These are phyloP conservation scores for Pilophorus perplexus DNA, from an alignment of 2,888 invertebrate genomes.

Conservation along the genomic window DNA sequence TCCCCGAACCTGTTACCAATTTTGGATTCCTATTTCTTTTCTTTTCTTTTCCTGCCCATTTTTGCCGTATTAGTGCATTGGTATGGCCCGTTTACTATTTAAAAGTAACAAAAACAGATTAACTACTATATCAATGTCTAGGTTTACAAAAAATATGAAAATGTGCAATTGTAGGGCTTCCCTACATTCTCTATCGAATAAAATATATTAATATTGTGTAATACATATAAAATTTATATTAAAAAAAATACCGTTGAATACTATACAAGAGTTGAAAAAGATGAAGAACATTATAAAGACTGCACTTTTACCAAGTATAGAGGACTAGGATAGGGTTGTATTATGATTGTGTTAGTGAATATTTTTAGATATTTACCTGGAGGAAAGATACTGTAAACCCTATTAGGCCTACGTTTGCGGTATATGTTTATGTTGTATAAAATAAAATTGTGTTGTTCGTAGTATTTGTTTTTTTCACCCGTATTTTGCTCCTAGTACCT, in stretches of 20 bases:
- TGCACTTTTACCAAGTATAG: slow-evolving; percentile 35
- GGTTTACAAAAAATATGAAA: slow-evolving; percentile 3
- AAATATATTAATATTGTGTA: slow-evolving; percentile 10
- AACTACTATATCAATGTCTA: slow-evolving; percentile 24
- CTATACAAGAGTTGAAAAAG: slow-evolving; percentile 23
- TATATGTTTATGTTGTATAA: slow-evolving; percentile 32
- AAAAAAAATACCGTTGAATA: slow-evolving; percentile 11
- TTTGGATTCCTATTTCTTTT: no score
- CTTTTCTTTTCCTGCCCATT: no score
- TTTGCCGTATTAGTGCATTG: no score
- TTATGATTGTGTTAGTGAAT: slow-evolving; percentile 14
- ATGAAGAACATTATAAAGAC: slow-evolving; percentile 37
- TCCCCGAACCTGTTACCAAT: no score
- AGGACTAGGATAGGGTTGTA: slow-evolving; percentile 13
- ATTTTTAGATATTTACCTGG: slow-evolving; percentile 12
- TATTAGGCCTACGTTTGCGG: slow-evolving; percentile 30
- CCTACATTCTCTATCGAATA: slow-evolving; percentile 21
- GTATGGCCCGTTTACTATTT: no score
- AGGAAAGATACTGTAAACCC: slow-evolving; percentile 3
- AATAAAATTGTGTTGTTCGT: slow-evolving; percentile 35
- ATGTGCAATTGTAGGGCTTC: slow-evolving; percentile 29
- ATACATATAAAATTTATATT: not conserved
- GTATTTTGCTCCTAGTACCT: no score
- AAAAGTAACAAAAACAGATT: no score
- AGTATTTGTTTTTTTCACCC: not conserved